Evolutionary conservation across 1,140 invertebrate genomes (phyloP).

Genomic region (Penaeus vannamei): DNA sequence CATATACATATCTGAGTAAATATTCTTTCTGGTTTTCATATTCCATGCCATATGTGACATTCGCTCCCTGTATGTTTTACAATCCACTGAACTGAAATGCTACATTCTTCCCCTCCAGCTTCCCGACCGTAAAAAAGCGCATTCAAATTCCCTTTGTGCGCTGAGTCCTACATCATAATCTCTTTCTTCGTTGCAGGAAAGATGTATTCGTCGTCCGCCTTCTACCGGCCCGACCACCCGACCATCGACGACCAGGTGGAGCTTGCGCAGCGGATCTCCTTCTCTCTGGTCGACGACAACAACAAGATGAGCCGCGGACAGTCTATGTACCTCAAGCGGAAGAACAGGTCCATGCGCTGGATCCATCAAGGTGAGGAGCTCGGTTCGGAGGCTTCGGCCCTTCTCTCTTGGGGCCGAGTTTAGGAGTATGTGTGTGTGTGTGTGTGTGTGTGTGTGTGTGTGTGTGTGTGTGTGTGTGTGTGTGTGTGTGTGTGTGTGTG

Average conservation of each 20-base stretch:
- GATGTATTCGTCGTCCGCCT: slow-evolving; percentile 93
- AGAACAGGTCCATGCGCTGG: slow-evolving; percentile 94
- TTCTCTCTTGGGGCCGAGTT: too few species aligned
- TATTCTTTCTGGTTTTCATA: too few species aligned
- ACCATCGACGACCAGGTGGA: slow-evolving; percentile 96
- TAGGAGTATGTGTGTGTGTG: too few species aligned
- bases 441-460: too few species aligned
- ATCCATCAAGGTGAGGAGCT: slow-evolving; percentile 84
- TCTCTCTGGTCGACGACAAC: slow-evolving; percentile 91
- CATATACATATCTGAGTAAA: too few species aligned
- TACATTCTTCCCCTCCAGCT: too few species aligned
- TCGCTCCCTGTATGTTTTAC: too few species aligned
- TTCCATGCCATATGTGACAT: too few species aligned
- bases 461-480: too few species aligned
- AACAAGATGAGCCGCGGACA: slow-evolving; percentile 94
- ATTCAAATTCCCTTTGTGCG: not conserved
- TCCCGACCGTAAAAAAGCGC: not conserved
- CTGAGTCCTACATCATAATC: not conserved
- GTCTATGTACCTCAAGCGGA: slow-evolving; percentile 95
- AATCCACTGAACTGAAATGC: too few species aligned
- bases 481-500: too few species aligned
- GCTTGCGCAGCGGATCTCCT: slow-evolving; percentile 89
- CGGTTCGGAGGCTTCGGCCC: not conserved
- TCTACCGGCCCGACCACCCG: slow-evolving; percentile 91
- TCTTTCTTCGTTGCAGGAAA: slow-evolving; percentile 79